These are phyloP conservation scores for Epinotia demarniana DNA, from an alignment of 2,888 invertebrate species.

Conservation along the genomic window DNA sequence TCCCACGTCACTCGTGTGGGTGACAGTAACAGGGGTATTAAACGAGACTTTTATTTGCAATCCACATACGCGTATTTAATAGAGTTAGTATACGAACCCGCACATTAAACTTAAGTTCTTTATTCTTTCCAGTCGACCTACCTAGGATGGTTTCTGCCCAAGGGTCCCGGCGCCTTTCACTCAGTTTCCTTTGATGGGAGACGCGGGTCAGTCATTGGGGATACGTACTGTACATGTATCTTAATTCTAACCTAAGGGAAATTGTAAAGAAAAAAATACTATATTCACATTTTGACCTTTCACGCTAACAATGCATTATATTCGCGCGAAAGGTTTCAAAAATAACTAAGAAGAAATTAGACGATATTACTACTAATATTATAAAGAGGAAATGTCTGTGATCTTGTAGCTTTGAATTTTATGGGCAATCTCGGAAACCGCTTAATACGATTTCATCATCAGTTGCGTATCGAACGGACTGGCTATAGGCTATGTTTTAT, in stretches of 20 bases:
- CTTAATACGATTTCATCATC: no score
- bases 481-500: no score
- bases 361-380: neutral
- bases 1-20: no score
- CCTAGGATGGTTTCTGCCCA: neutral
- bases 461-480: no score
- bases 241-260: conserved; percentile 10
- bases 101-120: neutral
- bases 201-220: conserved; percentile 15
- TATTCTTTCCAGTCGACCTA: neutral
- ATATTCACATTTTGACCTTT: neutral
- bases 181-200: neutral
- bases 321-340: neutral
- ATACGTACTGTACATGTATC: conserved; percentile 3
- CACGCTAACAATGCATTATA: neutral
- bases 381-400: no score
- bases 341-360: neutral
- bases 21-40: no score
- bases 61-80: no score
- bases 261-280: neutral
- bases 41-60: no score
- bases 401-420: no score
- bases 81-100: no score
- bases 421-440: no score
- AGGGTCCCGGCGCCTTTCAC: conserved; percentile 9